Percentiles rank a stretch among this genome's conserved stretches.
Evolutionary conservation across 2,113 vertebrate genomes (phyloP).

Genomic region (Eubucco bourcierii): DNA sequence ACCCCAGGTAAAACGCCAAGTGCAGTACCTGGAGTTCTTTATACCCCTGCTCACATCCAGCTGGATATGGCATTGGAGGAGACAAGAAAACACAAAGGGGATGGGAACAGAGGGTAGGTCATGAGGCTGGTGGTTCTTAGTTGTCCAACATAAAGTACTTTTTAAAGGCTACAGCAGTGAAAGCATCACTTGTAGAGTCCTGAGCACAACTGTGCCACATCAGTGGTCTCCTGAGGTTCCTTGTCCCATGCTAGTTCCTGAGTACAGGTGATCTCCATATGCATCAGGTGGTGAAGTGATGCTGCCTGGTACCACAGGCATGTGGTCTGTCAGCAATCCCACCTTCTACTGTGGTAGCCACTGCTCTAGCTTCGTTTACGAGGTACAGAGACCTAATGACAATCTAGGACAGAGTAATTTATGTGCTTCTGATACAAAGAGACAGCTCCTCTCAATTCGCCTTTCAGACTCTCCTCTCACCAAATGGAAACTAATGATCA

Average conservation of each 20-base stretch:
- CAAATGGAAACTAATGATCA: conserved; percentile 23
- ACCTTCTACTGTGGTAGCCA: background rate
- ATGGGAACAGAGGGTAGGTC: background rate
- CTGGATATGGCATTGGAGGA: background rate
- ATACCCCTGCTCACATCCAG: background rate
- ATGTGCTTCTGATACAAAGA: background rate
- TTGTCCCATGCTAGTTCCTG: fast-evolving
- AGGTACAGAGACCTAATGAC: background rate
- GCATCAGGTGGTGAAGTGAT: background rate
- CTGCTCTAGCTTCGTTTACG: background rate
- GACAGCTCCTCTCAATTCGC: background rate
- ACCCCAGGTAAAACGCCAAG: fast-evolving
- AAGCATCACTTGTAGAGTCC: background rate
- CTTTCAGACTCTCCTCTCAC: conserved; percentile 6
- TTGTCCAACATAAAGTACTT: background rate
- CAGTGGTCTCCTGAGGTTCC: background rate
- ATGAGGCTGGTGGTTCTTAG: background rate
- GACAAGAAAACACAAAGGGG: background rate
- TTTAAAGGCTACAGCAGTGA: background rate
- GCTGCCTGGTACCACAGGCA: fast-evolving
- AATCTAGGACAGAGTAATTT: background rate
- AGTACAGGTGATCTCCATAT: background rate
- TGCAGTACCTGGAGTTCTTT: background rate
- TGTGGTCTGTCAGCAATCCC: background rate
- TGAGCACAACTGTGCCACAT: background rate